A percentile compares a stretch with the other conserved stretches of the same genome.
phyloP scores from a whole-genome alignment of 2,888 invertebrate genomes.

The Endotricha flammealis region DNA sequence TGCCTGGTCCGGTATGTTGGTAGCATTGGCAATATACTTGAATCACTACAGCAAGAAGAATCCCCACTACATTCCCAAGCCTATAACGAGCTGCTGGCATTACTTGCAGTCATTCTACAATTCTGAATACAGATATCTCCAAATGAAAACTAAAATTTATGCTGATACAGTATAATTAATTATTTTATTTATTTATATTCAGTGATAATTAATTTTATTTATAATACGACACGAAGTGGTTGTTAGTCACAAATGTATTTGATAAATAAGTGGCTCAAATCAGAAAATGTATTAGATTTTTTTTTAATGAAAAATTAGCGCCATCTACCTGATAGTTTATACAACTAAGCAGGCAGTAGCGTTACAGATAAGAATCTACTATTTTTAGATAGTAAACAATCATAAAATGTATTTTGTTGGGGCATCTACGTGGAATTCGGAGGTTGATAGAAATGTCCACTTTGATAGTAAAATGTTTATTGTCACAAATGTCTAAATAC shows the following conservation, averaged over 20 bases:
- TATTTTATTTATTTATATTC: neutral
- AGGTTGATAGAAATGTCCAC: too few species aligned
- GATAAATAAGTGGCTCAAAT: too few species aligned
- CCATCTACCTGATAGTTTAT: too few species aligned
- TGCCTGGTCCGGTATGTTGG: conserved; percentile 92
- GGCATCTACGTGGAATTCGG: too few species aligned
- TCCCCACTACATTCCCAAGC: conserved; percentile 55
- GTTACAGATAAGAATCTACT: too few species aligned
- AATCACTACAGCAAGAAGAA: conserved; percentile 92
- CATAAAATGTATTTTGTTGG: too few species aligned
- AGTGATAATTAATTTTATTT: neutral
- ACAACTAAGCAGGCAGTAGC: too few species aligned
- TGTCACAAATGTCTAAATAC: too few species aligned
- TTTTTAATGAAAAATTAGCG: too few species aligned
- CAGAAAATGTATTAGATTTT: too few species aligned
- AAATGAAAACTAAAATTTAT: conserved; percentile 54
- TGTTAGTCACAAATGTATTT: conserved; percentile 6
- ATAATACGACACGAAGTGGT: neutral
- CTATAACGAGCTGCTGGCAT: conserved; percentile 37
- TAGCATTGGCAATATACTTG: conserved; percentile 94
- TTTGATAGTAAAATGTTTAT: too few species aligned
- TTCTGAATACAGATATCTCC: conserved; percentile 59
- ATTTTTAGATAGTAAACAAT: too few species aligned
- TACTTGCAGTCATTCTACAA: conserved; percentile 43
- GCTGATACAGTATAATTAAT: conserved; percentile 50